Base-by-base conservation (phyloP, 1,140 invertebrate genomes). In the Zaprionus davidi region DNA sequence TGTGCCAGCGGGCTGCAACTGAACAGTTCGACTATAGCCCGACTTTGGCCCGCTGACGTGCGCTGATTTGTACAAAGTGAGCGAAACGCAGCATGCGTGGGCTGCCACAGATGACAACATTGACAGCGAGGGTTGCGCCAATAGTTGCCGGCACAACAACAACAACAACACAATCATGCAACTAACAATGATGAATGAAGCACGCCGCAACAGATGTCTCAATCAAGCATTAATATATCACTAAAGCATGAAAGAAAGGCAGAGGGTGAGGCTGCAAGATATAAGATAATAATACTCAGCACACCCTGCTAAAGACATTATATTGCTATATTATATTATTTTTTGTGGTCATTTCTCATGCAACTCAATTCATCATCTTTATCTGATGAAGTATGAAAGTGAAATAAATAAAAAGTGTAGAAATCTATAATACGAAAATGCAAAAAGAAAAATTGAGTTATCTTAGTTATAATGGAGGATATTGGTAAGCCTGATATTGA, bases 1-100 rank as follows among this genome's bases (percentile, higher is more conserved):
- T 51, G 20, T 24, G 46, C 9, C 20, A 51, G 20, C 44, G 11
- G 41, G 20, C 46, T 51, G 46, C 46, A 51, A 51, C 46, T 51
- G 20, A 51, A 51, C 46, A 20, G 7, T 49, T 17, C 17, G 7
- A 20, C 46, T 51, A 22, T 22, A 56, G 63, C 26, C 20, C n/a
- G 20, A 72, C 66, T 65, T 46, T 57, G 53, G 69, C 55, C 59
- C 56, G 79, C 82, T 86, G 83, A 82, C 83, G 74, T 79, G 72
- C 76, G 62, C 78, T 78, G 78, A 80, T 80, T 80, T 74, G 65
- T 60, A 70, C 69, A 77, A 69, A 79, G 71, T 67, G 84, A 78
- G 46, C 46, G 46, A 51, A 51, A 53, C 65, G 55, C 79, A 71
- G 67, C 51, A 69, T 71, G 70, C 62, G 82, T 85, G 76, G 78